Evolutionary conservation across 2,888 invertebrate species (phyloP).

Genomic region (Lamproptera curius): DNA sequence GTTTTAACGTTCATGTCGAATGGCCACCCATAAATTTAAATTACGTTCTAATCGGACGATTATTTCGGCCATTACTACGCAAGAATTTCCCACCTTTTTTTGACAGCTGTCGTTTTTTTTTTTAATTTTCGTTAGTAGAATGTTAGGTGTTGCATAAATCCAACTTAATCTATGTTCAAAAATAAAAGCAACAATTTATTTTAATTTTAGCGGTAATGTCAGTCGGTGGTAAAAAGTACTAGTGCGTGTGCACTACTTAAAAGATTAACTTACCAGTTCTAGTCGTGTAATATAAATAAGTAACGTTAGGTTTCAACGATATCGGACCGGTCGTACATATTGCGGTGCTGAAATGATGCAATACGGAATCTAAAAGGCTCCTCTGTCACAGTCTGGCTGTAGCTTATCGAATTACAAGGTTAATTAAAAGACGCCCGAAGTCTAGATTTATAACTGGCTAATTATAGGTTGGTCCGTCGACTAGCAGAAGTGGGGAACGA

Average conservation of each 20-base stretch:
- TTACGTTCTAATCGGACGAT: no score
- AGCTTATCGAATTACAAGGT: constrained; percentile 15
- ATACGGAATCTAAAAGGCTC: constrained; percentile 16
- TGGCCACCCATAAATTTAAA: no score
- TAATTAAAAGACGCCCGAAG: constrained; percentile 11
- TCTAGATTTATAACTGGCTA: constrained; percentile 10
- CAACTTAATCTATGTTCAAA: no score
- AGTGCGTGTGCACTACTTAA: constrained; percentile 2
- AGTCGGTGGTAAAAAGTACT: no score
- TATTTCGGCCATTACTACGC: neutral
- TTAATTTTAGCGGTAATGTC: no score
- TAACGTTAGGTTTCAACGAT: constrained; percentile 23
- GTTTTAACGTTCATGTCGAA: no score
- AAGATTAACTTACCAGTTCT: neutral
- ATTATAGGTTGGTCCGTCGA: neutral
- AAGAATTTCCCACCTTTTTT: neutral
- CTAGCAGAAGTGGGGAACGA: neutral
- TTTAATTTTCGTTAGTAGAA: no score
- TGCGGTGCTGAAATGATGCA: constrained; percentile 13
- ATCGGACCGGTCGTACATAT: constrained; percentile 22
- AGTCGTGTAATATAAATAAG: constrained; percentile 3
- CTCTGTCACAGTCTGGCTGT: constrained; percentile 4
- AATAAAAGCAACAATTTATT: no score
- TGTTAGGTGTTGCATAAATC: no score
- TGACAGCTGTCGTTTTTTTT: neutral